These are phyloP conservation scores for Agonopterix subpropinquella DNA, from an alignment of 2,888 invertebrate genomes.

Conservation along the genomic window DNA sequence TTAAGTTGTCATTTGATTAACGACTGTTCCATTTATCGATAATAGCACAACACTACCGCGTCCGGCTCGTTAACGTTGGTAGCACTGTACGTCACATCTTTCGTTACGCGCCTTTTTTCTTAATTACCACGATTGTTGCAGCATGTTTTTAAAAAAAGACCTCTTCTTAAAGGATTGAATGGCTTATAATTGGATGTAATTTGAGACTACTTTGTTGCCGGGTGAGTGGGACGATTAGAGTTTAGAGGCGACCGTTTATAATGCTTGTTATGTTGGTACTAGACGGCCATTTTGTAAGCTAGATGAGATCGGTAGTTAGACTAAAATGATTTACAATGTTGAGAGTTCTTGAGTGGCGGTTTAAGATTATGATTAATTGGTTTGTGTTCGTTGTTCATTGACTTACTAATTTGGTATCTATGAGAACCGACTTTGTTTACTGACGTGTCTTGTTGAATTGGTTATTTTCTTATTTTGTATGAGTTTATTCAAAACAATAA, in stretches of 20 bases:
- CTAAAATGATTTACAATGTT: conserved; percentile 54
- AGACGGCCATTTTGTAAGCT: conserved; percentile 51
- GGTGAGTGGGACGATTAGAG: conserved; percentile 52
- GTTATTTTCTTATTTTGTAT: no score
- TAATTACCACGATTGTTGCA: conserved; percentile 66
- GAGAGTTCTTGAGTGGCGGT: conserved; percentile 29
- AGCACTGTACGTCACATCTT: conserved; percentile 60
- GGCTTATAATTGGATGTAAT: conserved; percentile 74
- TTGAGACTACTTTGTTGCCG: conserved; percentile 66
- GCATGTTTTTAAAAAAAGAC: conserved; percentile 49
- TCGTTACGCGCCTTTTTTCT: conserved; percentile 65
- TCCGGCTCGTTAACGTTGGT: conserved; percentile 53
- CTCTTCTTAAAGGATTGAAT: conserved; percentile 68
- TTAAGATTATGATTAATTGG: conserved; percentile 55
- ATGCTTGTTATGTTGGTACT: conserved; percentile 46
- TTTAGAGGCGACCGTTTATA: conserved; percentile 56
- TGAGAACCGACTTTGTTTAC: not conserved
- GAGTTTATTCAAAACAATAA: no score
- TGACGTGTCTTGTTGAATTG: no score
- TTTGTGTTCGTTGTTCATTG: not conserved
- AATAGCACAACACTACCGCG: conserved; percentile 35
- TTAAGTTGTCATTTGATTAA: conserved; percentile 7
- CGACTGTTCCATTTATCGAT: conserved; percentile 27
- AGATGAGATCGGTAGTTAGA: conserved; percentile 50
- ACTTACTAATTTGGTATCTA: not conserved